Base-by-base conservation (phyloP, 2,797 vertebrate species). In the Phalanger gymnotis region DNA sequence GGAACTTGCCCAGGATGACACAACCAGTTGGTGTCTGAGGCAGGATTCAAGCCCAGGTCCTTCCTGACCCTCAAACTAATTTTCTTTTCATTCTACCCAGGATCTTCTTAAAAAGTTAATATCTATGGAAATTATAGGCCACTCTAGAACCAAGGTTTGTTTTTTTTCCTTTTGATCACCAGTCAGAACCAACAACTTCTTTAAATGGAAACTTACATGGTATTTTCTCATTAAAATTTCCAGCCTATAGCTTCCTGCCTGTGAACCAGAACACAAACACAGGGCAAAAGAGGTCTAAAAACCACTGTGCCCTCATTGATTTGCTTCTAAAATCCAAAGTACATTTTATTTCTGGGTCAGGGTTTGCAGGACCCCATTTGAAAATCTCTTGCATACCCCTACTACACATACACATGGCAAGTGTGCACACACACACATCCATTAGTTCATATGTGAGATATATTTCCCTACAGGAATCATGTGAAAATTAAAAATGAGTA, bases 301-400 rank as follows among this genome's bases (percentile, higher is more conserved):
- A 40, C 91, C 53, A 11, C 27, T n/a, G 52, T 47, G 52, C 93
- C 28, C 81, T 94, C 66, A 73, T 54, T 2, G 40, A 93, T 53
- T 93, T 91, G 31, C 55, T 92, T 57, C 27, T 93, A 73, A 95
- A 93, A 52, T 93, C 92, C 91, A 92, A 91, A 94, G 57, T 53
- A n/a, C 66, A 54, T 61, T 92, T 66, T n/a, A 90, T 52, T 92
- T 93, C 57, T 57, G 54, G 11, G 54, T n/a, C 94, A 81, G 61
- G 90, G 54, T 40, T 61, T 34, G 40, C 66, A 31, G 28, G 55
- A 66, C 54, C 54, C 53, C 27, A 3, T 16, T 19, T 54, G 9
- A 93, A 93, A 96, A 73, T 30, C 73, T 96, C 92, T 73, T 81
- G 40, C 22, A 22, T 27, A 22, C 22, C 73, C n/a, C 9, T 2